A percentile compares a stretch with the other conserved stretches of the same genome.
phyloP scores from a whole-genome alignment of 2,888 invertebrate genomes.

The Vanessa cardui region DNA sequence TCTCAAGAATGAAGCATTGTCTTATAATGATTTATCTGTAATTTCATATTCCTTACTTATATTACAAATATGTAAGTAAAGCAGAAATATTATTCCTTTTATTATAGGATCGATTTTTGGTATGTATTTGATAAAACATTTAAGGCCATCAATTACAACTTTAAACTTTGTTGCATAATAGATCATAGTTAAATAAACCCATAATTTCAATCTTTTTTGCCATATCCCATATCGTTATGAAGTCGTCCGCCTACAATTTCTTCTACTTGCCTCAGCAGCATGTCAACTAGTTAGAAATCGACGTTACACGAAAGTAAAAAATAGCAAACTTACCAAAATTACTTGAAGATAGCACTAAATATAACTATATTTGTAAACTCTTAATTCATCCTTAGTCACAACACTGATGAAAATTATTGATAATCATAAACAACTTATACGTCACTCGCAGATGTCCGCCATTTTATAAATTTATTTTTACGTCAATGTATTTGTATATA shows the following conservation, averaged over 20 bases:
- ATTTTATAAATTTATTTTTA: constrained; percentile 68
- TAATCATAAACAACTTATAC: constrained; percentile 78
- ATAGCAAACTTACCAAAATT: constrained; percentile 54
- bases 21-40: no score
- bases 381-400: constrained; percentile 66
- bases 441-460: constrained; percentile 74
- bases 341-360: constrained; percentile 8
- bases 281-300: constrained; percentile 7
- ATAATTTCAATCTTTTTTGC: background rate
- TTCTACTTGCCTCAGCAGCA: constrained; percentile 52
- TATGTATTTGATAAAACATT: no score
- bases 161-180: background rate
- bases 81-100: no score
- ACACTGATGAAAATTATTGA: constrained; percentile 51
- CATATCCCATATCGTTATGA: constrained; percentile 17
- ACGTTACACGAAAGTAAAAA: constrained; percentile 26
- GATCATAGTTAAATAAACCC: background rate
- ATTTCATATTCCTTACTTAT: no score
- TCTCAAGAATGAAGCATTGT: no score
- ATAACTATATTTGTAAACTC: constrained; percentile 20
- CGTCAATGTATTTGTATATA: constrained; percentile 35
- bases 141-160: no score
- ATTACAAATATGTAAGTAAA: no score
- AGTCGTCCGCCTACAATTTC: constrained; percentile 62
- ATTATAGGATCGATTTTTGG: no score